A percentile compares a stretch with the other conserved stretches of the same genome.
phyloP scores from a whole-genome alignment of 2,888 invertebrate species.

The Nowickia ferox region DNA sequence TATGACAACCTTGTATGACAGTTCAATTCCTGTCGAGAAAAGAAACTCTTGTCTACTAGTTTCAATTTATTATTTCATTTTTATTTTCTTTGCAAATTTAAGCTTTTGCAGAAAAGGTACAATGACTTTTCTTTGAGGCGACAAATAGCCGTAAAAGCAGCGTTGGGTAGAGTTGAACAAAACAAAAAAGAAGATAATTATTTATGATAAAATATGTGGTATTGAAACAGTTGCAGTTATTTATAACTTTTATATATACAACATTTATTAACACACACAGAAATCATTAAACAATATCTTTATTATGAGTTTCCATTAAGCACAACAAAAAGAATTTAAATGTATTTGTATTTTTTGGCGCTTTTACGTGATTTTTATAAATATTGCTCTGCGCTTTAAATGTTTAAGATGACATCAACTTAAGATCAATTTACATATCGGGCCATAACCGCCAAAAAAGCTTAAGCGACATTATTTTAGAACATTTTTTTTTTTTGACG shows the following conservation, averaged over 20 bases:
- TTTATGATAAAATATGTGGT: slow-evolving; percentile 4
- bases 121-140: slow-evolving; percentile 47
- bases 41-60: too few relatives aligned
- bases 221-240: slow-evolving; percentile 16
- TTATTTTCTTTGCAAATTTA: slow-evolving; percentile 3
- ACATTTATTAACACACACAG: background rate
- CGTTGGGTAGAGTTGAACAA: slow-evolving; percentile 27
- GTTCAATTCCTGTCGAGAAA: too few relatives aligned
- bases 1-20: too few relatives aligned
- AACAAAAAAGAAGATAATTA: slow-evolving; percentile 18
- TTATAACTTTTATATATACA: slow-evolving; percentile 19
- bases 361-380: slow-evolving; percentile 3
- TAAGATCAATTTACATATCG: background rate
- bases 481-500: too few relatives aligned
- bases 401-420: slow-evolving; percentile 61
- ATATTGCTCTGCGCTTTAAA: background rate
- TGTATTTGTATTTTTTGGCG: background rate
- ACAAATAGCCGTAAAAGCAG: background rate
- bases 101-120: slow-evolving; percentile 45
- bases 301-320: background rate
- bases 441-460: too few relatives aligned
- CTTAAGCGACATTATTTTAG: too few relatives aligned
- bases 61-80: background rate
- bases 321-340: slow-evolving; percentile 3
- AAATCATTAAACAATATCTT: slow-evolving; percentile 8